A percentile compares a stretch with the other conserved stretches of the same genome.
Conservation (phyloP, 2,797 vertebrate species). For the Huso huso region DNA sequence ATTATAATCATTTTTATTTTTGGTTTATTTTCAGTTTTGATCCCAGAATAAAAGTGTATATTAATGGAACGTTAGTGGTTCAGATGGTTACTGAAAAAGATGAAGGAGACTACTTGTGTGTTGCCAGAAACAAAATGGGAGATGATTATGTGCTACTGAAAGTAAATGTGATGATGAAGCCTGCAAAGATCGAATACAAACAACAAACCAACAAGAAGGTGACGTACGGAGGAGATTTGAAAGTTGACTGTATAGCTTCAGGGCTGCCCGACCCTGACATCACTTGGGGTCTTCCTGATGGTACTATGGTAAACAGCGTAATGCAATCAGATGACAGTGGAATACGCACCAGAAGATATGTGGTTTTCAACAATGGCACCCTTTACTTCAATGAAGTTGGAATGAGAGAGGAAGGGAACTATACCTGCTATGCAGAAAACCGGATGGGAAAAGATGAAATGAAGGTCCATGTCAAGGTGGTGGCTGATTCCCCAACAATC, state of each 20-base stretch:
- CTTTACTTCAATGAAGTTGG: slow-evolving; percentile 82
- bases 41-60: slow-evolving; percentile 67
- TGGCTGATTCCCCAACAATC: slow-evolving; percentile 58
- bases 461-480: slow-evolving; percentile 73
- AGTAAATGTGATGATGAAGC: slow-evolving; percentile 71
- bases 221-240: slow-evolving; percentile 66
- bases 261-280: slow-evolving; percentile 82
- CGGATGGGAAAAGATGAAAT: slow-evolving; percentile 85
- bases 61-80: slow-evolving; percentile 73
- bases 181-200: slow-evolving; percentile 80
- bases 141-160: slow-evolving; percentile 72
- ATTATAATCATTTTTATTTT: slow-evolving; percentile 19
- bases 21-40: slow-evolving; percentile 58
- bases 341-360: slow-evolving; percentile 64
- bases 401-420: slow-evolving; percentile 74
- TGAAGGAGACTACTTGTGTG: slow-evolving; percentile 79
- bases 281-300: slow-evolving; percentile 84
- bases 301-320: slow-evolving; percentile 75
- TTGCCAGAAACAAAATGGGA: slow-evolving; percentile 79
- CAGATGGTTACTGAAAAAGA: slow-evolving; percentile 72
- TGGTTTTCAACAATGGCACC: slow-evolving; percentile 85
- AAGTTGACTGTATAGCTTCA: slow-evolving; percentile 85
- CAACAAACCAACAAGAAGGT: slow-evolving; percentile 67
- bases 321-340: slow-evolving; percentile 57
- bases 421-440: slow-evolving; percentile 88